Evolutionary conservation across 2,888 invertebrate genomes (phyloP), one percentile per base, ranked within the genome.

Genomic region (Laspeyria flexula): DNA sequence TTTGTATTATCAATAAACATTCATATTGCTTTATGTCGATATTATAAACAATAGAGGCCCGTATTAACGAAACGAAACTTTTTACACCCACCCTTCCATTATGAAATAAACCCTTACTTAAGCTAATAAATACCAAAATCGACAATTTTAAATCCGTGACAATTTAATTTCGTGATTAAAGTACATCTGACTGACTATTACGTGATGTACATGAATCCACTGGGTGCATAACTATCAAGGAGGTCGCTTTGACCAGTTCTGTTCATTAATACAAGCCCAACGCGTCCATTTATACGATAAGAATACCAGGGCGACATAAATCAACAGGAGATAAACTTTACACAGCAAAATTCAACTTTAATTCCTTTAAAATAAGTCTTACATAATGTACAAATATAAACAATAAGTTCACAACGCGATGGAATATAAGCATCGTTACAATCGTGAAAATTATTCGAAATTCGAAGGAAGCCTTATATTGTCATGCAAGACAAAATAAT

Each of bases 321-420:
- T 21, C 12, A 37, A 37, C 11, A 12, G 6, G 3, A 33, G 30
- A 31, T 33, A 33, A 42, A 42, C 21, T 31, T 42, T 49, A 42
- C 43, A 59, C 40, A 71, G 55, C 47, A 43, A 63, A 52, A 60
- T 54, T 47, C 16, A 43, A 46, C 45, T 37, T 61, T n/a, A n/a
- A n/a, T n/a, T n/a, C n/a, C n/a, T n/a, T 50, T 41, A 21, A 59
- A 56, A 64, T 63, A 62, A 60, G 55, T 48, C 43, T 71, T 68
- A 75, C 71, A 72, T 66, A 75, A 74, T 77, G 57, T 76, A 77
- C 78, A 76, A 71, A 60, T 65, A 72, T 63, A 67, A 69, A 72
- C 62, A 66, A 12, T 38, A 48, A 50, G 21, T 3, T 30, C 46
- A 67, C 54, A 45, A 66, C 34, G 55, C 67, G 73, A 53, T 66